Percentiles rank a stretch among this genome's conserved stretches.
Evolutionary conservation across 2,888 invertebrate species (phyloP).

Genomic region (Entomobrya proxima): DNA sequence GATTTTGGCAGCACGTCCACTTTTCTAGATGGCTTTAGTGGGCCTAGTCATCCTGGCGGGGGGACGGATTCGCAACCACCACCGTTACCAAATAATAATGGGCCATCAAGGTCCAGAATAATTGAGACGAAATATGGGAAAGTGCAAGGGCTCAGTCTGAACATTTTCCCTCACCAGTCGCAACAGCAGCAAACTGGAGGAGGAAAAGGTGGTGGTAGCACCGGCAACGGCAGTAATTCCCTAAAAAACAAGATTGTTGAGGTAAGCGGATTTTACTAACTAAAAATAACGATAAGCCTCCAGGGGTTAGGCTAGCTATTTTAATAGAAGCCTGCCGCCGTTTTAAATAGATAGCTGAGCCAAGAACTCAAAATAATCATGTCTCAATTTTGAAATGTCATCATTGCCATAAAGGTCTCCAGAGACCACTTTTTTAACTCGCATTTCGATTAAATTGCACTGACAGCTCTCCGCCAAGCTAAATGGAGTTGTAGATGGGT

Average conservation of each 20-base stretch:
- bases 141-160: slow-evolving; percentile 73
- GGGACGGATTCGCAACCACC: slow-evolving; percentile 59
- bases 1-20: slow-evolving; percentile 62
- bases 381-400: slow-evolving; percentile 53
- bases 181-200: slow-evolving; percentile 40
- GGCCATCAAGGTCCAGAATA: slow-evolving; percentile 85
- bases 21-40: slow-evolving; percentile 60
- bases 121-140: slow-evolving; percentile 86
- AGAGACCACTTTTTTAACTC: slow-evolving; percentile 23
- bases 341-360: slow-evolving; percentile 23
- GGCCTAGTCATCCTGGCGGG: slow-evolving; percentile 44
- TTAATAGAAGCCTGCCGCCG: neutral
- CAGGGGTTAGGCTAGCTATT: slow-evolving; percentile 16
- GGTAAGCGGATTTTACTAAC: slow-evolving; percentile 70
- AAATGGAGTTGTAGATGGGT: neutral
- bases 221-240: slow-evolving; percentile 65
- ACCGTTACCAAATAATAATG: slow-evolving; percentile 42
- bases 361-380: slow-evolving; percentile 48
- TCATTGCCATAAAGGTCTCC: slow-evolving; percentile 55
- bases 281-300: slow-evolving; percentile 53
- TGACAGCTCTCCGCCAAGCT: slow-evolving; percentile 48
- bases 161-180: slow-evolving; percentile 66
- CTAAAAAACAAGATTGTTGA: slow-evolving; percentile 75
- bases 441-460: slow-evolving; percentile 54
- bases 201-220: slow-evolving; percentile 28